phyloP scores from a whole-genome alignment of 2,113 vertebrate species.

The Lethenteron reissneri region DNA sequence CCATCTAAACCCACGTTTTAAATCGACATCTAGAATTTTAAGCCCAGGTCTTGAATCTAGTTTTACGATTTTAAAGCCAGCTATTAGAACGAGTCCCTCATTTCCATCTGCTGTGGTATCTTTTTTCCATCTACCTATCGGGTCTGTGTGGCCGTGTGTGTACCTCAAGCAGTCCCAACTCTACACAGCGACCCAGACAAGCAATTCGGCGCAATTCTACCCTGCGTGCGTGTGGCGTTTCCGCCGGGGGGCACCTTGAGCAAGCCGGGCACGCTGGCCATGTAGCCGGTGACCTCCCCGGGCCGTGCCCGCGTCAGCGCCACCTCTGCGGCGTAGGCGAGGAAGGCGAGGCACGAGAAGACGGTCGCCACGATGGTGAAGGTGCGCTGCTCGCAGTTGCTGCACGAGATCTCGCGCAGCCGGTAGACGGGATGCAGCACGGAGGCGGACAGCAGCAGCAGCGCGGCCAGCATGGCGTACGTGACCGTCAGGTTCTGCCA shows the following conservation, averaged over 20 bases:
- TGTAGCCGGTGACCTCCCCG: conserved; percentile 52
- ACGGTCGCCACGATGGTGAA: conserved; percentile 32
- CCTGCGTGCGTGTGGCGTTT: no score
- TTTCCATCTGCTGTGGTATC: no score
- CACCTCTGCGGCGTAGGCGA: conserved; percentile 44
- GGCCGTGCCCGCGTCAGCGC: conserved; percentile 45
- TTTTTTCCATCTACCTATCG: no score
- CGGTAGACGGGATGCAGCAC: conserved; percentile 50
- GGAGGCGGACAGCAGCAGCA: conserved; percentile 56
- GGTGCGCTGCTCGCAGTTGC: conserved; percentile 10
- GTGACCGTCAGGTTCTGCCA: conserved; percentile 69
- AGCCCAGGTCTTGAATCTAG: no score
- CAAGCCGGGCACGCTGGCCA: conserved; percentile 55
- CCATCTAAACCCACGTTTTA: no score
- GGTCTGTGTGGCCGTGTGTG: no score
- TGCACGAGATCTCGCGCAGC: conserved; percentile 12
- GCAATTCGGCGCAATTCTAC: no score
- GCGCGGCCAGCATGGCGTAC: conserved; percentile 45
- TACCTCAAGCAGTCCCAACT: no score
- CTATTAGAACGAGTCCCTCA: no score
- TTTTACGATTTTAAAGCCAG: no score
- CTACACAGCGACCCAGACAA: no score
- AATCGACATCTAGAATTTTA: no score
- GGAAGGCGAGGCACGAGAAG: conserved; percentile 47
- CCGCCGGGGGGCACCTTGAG: conserved; percentile 25